Evolutionary conservation across 2,888 invertebrate genomes (phyloP).

Genomic region (Oxyteleia sp.): DNA sequence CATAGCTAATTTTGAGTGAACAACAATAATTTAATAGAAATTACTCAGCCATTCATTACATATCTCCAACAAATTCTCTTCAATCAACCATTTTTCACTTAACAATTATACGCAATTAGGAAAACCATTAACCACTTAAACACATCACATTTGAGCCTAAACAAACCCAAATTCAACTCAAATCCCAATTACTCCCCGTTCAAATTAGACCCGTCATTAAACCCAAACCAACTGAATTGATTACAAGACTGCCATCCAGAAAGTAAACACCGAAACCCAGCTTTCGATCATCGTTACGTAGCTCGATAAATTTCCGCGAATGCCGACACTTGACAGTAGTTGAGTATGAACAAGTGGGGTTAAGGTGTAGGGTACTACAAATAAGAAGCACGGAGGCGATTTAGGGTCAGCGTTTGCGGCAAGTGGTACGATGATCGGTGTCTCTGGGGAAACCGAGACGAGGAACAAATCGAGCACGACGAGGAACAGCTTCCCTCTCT

Average conservation of each 20-base stretch:
- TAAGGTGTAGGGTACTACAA: slow-evolving; percentile 58
- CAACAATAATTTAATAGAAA: too few relatives aligned
- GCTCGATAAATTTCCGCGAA: slow-evolving; percentile 54
- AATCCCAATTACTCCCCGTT: not conserved
- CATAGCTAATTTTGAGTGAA: too few relatives aligned
- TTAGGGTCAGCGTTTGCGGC: slow-evolving; percentile 66
- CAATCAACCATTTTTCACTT: too few relatives aligned
- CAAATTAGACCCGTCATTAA: slow-evolving; percentile 6
- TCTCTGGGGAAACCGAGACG: slow-evolving; percentile 55
- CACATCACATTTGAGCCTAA: not conserved
- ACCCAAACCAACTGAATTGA: slow-evolving; percentile 16
- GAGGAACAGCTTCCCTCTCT: slow-evolving; percentile 27
- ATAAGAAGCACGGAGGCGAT: slow-evolving; percentile 65
- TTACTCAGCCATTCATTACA: too few relatives aligned
- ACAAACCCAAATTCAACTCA: slow-evolving; percentile 7
- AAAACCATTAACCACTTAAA: too few relatives aligned
- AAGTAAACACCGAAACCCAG: slow-evolving; percentile 24
- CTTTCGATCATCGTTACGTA: slow-evolving; percentile 48
- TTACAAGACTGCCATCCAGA: not conserved
- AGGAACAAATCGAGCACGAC: slow-evolving; percentile 58
- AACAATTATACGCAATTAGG: too few relatives aligned
- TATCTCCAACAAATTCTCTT: too few relatives aligned
- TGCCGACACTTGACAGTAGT: slow-evolving; percentile 55
- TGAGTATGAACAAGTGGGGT: slow-evolving; percentile 61
- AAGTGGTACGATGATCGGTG: slow-evolving; percentile 66